Evolutionary conservation across 1,140 invertebrate genomes (phyloP), one percentile per base, ranked within the genome.

Genomic region (Heliconius hewitsoni): DNA sequence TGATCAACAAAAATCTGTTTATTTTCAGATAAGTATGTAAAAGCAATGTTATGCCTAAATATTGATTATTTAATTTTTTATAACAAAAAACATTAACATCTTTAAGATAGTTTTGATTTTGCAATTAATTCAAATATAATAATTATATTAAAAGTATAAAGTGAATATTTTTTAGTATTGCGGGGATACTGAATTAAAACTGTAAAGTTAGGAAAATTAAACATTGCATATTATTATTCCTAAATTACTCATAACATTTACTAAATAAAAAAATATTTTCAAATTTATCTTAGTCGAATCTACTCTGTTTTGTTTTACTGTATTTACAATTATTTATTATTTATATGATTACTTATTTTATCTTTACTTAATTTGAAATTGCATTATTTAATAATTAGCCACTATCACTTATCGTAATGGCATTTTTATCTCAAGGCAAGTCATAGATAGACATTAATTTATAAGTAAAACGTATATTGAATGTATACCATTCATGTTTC

Each of bases 361-460:
- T 23, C 23, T 30, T 66, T 27, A 27, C 23, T 23, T 66, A 66
- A 66, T 66, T 66, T 27, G 27, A 66, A 66, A 13, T 27, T 30
- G 9, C 23, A 66, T 66, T 66, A 66, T 23, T 66, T 30, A 13
- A 66, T 30, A 30, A 66, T 66, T 66, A 66, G 27, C 23, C 27
- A 13, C 13, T 27, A 66, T 66, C 60, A 27, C n/a, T 66, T 66
- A 66, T 66, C 60, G 23, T 66, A 66, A 66, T 16, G 60, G 27
- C 60, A 27, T 57, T 66, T 66, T 66, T 66, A 66, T 66, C 60
- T 66, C n/a, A 30, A 27, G 27, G 55, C 42, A 66, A 30, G 60
- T 66, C 27, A 30, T 66, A 66, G 60, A 66, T 66, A 66, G 23
- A 5, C 27, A 16, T 16, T 16, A 66, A 66, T 66, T 66, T 66